Conservation (phyloP, 2,888 invertebrate species). For the Rhogogaster chlorosoma region DNA sequence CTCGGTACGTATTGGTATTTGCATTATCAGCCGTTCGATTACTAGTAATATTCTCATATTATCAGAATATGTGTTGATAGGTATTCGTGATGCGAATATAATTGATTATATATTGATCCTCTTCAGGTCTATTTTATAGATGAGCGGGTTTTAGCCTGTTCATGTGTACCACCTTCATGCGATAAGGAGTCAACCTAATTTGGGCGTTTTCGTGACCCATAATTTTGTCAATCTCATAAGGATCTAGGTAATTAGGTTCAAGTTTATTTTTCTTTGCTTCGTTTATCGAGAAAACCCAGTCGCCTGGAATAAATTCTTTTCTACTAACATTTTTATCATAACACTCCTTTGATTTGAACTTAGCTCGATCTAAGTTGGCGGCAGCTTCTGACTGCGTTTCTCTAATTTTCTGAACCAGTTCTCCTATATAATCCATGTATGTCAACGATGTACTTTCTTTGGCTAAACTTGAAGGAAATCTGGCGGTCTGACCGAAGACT, state of each 20-base stretch:
- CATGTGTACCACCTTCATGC: not conserved
- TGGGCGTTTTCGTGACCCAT: not conserved
- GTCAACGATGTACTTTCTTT: not conserved
- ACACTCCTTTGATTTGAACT: not conserved
- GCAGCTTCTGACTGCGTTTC: not conserved
- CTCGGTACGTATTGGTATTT: no score
- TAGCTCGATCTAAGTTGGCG: not conserved
- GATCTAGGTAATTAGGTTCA: not conserved
- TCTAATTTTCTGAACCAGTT: not conserved
- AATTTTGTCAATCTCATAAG: not conserved
- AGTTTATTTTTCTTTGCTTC: not conserved
- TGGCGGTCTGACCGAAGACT: not conserved
- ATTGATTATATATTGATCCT: no score
- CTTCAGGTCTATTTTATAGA: no score
- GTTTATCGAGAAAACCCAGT: slow-evolving; percentile 3
- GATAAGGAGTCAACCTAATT: not conserved
- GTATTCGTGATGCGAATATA: no score
- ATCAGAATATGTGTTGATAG: no score
- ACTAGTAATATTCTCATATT: no score
- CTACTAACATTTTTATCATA: not conserved
- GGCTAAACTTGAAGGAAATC: not conserved
- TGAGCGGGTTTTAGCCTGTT: not conserved
- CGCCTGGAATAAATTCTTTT: not conserved
- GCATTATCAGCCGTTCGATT: no score
- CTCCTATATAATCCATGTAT: not conserved